Percentiles rank a stretch among this genome's conserved stretches.
Conservation (phyloP, 2,113 vertebrate genomes). For the Mesocricetus auratus region DNA sequence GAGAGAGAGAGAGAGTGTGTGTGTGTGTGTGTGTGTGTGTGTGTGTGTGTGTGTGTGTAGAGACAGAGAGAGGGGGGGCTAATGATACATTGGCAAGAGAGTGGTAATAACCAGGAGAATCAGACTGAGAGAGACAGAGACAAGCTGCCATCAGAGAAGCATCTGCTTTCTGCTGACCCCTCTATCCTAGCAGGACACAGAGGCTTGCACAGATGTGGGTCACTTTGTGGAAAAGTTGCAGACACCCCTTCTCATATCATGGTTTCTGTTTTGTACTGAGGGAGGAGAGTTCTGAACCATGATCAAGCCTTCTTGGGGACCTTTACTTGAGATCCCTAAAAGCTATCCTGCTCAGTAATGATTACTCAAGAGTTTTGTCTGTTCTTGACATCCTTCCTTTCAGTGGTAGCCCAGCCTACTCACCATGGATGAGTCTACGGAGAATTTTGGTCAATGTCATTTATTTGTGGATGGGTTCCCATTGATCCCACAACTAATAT, state of each 20-base stretch:
- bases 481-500: constrained; percentile 18
- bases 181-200: not conserved
- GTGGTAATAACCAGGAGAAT: not conserved
- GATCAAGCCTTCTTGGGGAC: not conserved
- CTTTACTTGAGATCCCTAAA: not conserved
- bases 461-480: not conserved
- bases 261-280: not conserved
- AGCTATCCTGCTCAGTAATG: not conserved
- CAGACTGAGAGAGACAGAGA: not conserved
- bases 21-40: not conserved
- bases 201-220: not conserved
- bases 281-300: not conserved
- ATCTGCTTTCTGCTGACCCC: not conserved
- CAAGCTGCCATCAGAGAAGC: not conserved
- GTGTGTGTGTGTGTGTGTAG: too few species aligned
- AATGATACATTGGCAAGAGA: not conserved
- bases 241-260: not conserved
- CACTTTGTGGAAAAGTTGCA: not conserved
- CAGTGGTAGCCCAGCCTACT: not conserved
- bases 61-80: too few species aligned
- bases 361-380: not conserved
- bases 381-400: constrained; percentile 20
- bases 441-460: not conserved
- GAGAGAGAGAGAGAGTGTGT: too few species aligned
- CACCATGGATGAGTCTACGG: not conserved